Base-by-base conservation (phyloP, 2,888 invertebrate genomes). In the Chalcosyrphus nemorum region DNA sequence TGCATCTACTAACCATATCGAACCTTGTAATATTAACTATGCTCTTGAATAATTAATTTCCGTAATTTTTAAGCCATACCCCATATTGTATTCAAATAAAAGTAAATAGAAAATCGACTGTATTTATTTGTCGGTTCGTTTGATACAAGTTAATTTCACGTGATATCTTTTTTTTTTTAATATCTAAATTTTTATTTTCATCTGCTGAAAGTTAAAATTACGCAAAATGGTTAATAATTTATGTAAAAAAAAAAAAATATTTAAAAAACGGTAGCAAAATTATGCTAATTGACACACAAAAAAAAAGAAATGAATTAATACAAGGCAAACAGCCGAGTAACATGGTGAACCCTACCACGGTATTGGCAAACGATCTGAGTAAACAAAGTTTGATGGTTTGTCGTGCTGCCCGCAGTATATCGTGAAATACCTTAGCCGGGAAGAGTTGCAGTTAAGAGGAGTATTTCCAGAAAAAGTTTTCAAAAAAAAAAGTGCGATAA, bases 251-350 rank as follows among this genome's bases (percentile, higher is more conserved):
- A 35, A 47, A 74, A 56, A 45, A 11, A n/a, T 43, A 32, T 13
- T 29, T 13, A 5, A 47, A 21, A 56, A 65, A 56, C 24, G 21
- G 19, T 24, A 45, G 59, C 17, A 15, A 52, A 77, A 61, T 61
- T 77, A 71, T 78, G 70, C 38, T 78, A 78, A 78, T 78, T 71
- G 29, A 35, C 9, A 56, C 13, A 32, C 57, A 56, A 32, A 24
- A 52, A 63, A 50, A 59, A 17, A 38, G 13, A 52, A 45, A 15
- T 27, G 5, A 54, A 70, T 70, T 71, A 47, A 63, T 56, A 78
- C 56, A 56, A 77, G 59, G 32, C 61, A 59, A 71, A 38, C 50
- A 27, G 50, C 38, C 24, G 24, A 59, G 38, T 65, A 38, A 38
- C 19, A 56, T 45, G 54, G 15, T 54, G 21, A 50, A 17, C 50